Base-by-base conservation (phyloP, 2,888 invertebrate species). In the Pristionchus exspectatus region DNA sequence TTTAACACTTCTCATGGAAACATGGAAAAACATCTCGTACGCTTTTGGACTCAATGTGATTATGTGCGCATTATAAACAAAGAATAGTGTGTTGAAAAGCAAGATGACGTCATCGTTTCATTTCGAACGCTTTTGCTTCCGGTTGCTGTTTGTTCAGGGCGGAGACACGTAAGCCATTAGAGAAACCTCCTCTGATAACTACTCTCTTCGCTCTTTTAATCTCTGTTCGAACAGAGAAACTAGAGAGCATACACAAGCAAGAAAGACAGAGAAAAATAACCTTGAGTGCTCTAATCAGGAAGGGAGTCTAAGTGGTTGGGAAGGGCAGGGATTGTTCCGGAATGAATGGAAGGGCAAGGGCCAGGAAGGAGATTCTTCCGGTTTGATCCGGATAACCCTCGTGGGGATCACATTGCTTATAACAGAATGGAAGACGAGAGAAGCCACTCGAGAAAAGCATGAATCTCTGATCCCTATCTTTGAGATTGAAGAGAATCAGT, bases 251-350 rank as follows among this genome's bases (percentile, higher is more conserved):
- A 5, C 14, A 18, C 7, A 72, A 33, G 14, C 10, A 14, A 38
- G 74, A 74, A 24, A 38, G n/a, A 18, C 74, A 21, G 21, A 33
- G 33, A 33, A 33, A 24, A 12, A 81, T 81, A 81, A 21, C 81
- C 81, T 81, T 81, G 81, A 81, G 81, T 81, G 81, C 24, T 33
- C 50, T 27, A 81, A 81, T 81, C 50, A 81, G n/a, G 81, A 27
- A 54, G 27, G 54, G 50, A 81, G 27, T 10, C 81, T 81, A 54
- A 81, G 81, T 81, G 81, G 50, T 77, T 27, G 50, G 81, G 50
- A 81, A 81, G 27, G 81, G 81, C 74, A 74, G 12, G 74, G 18
- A 7, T 38, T 74, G 38, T 74, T 74, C 38, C 38, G 74, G 33
- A 74, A 74, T 44, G 38, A 44, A 38, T 30, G 3, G 33, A 69